These are phyloP conservation scores for Elephantulus edwardii DNA, from an alignment of 2,113 vertebrate genomes.

Conservation along the genomic window DNA sequence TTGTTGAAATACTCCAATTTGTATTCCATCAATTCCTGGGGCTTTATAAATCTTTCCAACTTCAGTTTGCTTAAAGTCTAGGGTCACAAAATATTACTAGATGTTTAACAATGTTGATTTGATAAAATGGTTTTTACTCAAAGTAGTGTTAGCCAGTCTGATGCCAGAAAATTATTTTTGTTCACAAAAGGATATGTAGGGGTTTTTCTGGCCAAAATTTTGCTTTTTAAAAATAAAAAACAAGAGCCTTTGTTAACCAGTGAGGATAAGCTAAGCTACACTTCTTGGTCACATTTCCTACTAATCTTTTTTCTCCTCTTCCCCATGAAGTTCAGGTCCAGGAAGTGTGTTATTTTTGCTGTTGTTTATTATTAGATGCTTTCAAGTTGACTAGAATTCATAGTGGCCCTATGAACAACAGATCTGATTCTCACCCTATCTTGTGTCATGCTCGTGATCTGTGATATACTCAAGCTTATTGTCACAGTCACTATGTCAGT, in stretches of 20 bases:
- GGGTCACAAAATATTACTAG: not conserved
- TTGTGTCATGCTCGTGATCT: too few relatives aligned
- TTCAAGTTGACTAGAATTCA: too few relatives aligned
- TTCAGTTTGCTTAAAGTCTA: not conserved
- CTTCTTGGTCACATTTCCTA: too few relatives aligned
- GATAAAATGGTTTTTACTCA: not conserved
- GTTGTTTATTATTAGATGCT: too few relatives aligned
- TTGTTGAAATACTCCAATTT: too few relatives aligned
- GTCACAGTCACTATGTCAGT: too few relatives aligned
- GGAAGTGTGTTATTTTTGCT: too few relatives aligned
- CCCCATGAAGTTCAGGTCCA: too few relatives aligned
- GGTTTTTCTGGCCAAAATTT: not conserved
- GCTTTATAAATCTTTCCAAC: slow-evolving; percentile 24
- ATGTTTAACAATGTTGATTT: not conserved
- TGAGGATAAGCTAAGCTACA: not conserved
- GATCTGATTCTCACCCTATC: too few relatives aligned
- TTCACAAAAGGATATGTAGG: not conserved
- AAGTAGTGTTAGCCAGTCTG: not conserved
- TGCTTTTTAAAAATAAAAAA: slow-evolving; percentile 20
- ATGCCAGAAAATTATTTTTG: slow-evolving; percentile 10
- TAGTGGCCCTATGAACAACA: too few relatives aligned
- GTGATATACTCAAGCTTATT: too few relatives aligned
- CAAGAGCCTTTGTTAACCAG: not conserved
- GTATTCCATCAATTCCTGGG: too few relatives aligned
- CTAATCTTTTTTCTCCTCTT: not conserved